Conservation (phyloP, 2,888 invertebrate genomes). For the Agonopterix arenella region DNA sequence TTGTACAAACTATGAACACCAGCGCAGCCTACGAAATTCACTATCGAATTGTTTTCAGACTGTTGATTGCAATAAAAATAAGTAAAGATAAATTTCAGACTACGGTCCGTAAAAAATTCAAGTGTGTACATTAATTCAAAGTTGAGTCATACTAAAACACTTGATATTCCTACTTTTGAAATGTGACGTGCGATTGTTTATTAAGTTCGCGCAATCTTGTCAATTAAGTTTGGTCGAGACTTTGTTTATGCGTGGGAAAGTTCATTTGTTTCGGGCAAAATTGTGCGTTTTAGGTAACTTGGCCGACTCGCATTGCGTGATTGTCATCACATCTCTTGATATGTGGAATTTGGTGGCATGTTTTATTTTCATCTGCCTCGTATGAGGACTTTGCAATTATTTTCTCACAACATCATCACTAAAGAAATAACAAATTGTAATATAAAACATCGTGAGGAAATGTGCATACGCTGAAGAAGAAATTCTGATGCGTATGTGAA, state of each 20-base stretch:
- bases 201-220: constrained; percentile 12
- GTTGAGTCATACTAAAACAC: constrained; percentile 10
- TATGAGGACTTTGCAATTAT: no score
- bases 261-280: constrained; percentile 4
- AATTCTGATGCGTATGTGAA: no score
- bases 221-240: constrained; percentile 11
- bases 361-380: no score
- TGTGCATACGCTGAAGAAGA: no score
- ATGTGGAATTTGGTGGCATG: no score
- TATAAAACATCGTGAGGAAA: no score
- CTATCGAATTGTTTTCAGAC: background rate
- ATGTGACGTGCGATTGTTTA: constrained; percentile 8
- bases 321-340: no score
- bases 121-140: background rate
- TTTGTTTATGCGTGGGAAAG: constrained; percentile 11
- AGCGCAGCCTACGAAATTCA: background rate
- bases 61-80: background rate
- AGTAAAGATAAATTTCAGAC: background rate
- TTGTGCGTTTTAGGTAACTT: background rate
- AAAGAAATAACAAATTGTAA: no score
- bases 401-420: no score
- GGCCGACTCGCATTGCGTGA: no score
- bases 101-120: background rate
- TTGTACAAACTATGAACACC: constrained; percentile 9
- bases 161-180: constrained; percentile 10